Evolutionary conservation across 1,140 invertebrate species (phyloP), one percentile per base, ranked within the genome.

Genomic region (Pseudoatta argentina): DNA sequence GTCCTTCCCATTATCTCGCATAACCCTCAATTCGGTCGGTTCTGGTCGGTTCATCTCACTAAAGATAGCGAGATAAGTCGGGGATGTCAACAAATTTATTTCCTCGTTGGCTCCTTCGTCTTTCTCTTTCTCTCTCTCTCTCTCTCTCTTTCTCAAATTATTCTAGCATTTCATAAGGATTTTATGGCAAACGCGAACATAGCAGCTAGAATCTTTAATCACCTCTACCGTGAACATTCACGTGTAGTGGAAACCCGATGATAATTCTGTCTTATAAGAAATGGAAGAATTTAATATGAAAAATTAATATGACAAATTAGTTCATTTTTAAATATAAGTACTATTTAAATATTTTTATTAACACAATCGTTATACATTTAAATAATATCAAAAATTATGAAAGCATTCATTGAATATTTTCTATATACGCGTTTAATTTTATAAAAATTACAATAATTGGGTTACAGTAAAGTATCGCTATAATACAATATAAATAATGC

Each of bases 11-110:
- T 77, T 87, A 76, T 86, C 67, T 73, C 61, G 48, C 16, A 21
- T 61, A 63, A 61, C 44, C 44, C 59, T 78, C 77, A 78, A 66
- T 64, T 86, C 55, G 39, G 39, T 44, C 2, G 8, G 8, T 6
- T 12, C 44, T 57, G 57, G 21, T 14, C 67, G 44, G 61, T 61
- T 57, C 7, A 75, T 87, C 5, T 87, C 30, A 18, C 16, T 6
- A 10, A 67, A 81, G 81, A 39, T 69, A 81, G 51, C 66, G 34
- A 81, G 64, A 71, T 81, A 81, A 81, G 66, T 71, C 66, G 51
- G 39, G 39, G 53, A 59, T 48, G 66, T 81, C 67, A 81, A 71
- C 64, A 67, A 81, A 81, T 81, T 81, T 81, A 81, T 81, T 81
- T 8, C 16, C 48, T 71, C 64, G 66, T 81, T 57, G 64, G 71